These are phyloP conservation scores for Macropis europaea DNA, from an alignment of 2,888 invertebrate species.

Conservation along the genomic window DNA sequence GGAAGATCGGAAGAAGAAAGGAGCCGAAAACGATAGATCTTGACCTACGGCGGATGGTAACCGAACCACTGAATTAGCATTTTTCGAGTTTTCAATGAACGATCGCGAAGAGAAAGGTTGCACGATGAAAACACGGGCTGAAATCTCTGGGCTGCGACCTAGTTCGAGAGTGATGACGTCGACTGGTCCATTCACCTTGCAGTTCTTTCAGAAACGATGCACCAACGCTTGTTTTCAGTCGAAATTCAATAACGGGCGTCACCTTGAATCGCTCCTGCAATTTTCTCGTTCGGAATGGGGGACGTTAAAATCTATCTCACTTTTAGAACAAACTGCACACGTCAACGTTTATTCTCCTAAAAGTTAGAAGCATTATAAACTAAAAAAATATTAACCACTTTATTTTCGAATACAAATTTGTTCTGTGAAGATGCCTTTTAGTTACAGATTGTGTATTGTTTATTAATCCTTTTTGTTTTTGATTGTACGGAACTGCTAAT, in stretches of 20 bases:
- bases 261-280: background rate
- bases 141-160: conserved; percentile 50
- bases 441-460: no score
- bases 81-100: conserved; percentile 55
- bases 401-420: no score
- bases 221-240: background rate
- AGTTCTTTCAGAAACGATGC: conserved; percentile 52
- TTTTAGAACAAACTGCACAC: background rate
- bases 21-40: background rate
- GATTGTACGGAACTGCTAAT: no score
- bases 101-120: background rate
- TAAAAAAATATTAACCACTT: no score
- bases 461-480: no score
- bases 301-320: no score
- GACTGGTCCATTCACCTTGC: conserved; percentile 58
- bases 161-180: conserved; percentile 52
- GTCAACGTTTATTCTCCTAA: no score
- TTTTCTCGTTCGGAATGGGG: background rate
- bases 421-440: no score
- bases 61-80: conserved; percentile 17
- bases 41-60: background rate
- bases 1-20: background rate
- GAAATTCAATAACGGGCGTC: conserved; percentile 14
- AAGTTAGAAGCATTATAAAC: no score
- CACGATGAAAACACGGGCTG: conserved; percentile 34